Percentiles rank a stretch among this genome's conserved stretches.
phyloP scores from a whole-genome alignment of 2,797 vertebrate species.

The Chloroceryle amazona region DNA sequence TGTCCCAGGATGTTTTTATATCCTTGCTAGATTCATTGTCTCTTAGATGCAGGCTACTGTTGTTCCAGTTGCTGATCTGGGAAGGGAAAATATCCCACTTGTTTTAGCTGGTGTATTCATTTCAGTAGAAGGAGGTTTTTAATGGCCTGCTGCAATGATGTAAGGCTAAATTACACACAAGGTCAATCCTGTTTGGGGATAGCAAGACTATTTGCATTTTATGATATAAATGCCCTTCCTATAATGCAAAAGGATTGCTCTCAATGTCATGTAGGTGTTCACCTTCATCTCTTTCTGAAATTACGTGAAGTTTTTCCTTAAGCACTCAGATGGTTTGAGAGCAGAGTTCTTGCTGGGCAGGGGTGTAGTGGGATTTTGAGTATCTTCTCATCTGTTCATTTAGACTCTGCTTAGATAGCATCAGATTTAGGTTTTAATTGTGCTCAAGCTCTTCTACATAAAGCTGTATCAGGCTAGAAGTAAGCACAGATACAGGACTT shows the following conservation, averaged over 20 bases:
- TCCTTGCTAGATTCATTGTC: not conserved
- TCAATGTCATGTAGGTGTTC: not conserved
- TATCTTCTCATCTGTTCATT: not conserved
- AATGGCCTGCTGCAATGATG: not conserved
- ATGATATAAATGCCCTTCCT: not conserved
- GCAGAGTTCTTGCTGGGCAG: not conserved
- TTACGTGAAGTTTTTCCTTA: not conserved
- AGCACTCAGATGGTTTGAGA: not conserved
- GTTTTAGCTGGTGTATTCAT: not conserved
- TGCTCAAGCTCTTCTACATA: not conserved
- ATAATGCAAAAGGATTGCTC: not conserved
- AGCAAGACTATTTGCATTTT: slow-evolving; percentile 9
- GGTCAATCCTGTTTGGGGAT: not conserved
- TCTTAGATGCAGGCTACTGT: not conserved
- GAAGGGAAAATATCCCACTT: not conserved
- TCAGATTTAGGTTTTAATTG: not conserved
- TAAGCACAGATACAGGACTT: not conserved
- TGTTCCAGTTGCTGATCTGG: not conserved
- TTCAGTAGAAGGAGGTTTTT: not conserved
- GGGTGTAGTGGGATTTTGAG: not conserved
- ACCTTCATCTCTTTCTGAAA: not conserved
- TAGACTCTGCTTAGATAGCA: not conserved
- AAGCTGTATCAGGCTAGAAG: not conserved
- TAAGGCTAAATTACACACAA: not conserved
- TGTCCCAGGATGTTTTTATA: not conserved